Evolutionary conservation across 1,140 invertebrate species (phyloP), one percentile per base, ranked within the genome.

Genomic region (Trialeurodes vaporariorum): DNA sequence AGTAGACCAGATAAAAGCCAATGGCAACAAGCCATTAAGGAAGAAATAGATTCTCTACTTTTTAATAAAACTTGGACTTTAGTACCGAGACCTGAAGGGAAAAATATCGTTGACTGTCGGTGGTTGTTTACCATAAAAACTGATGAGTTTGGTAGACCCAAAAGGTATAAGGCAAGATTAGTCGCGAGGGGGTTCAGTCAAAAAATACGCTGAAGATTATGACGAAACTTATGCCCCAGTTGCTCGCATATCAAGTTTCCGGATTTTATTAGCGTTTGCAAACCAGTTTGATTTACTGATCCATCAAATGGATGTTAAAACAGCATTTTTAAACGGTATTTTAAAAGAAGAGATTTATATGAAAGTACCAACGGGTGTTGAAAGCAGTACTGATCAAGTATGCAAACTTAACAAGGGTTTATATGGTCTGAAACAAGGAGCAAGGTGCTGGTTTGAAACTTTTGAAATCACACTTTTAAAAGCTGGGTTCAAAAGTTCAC

Each of bases 331-430:
- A 26, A 75, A 80, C 72, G 76, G 76, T 27, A 63, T 73, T 1
- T 69, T 80, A 58, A 70, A 80, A 2, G 76, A 81, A 70, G 72
- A 75, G 63, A 72, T 80, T 17, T 79, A 75, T 66, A 80, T 80
- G 73, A 61, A 76, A 34, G 73, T 76, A 65, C 77, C 78, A 25
- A 49, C 75, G 63, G 74, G 71, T 58, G 73, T 73, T 60, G 40
- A 21, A 27, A 59, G 49, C 59, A 68, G 25, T n/a, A 58, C 24
- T 60, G 17, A 69, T 27, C 64, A 68, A 12, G 70, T 72, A 0
- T 73, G 70, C 34, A 25, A 61, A 61, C 59, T 73, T 2, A 65
- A 67, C 13, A 72, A 70, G 59, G 25, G 70, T 25, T 13, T 71
- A 1, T 68, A 71, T 62, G 66, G 68, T 21, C 27, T 71, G 25